A percentile compares a stretch with the other conserved stretches of the same genome.
Conservation (phyloP, 2,113 vertebrate genomes). For the Catagonus wagneri region DNA sequence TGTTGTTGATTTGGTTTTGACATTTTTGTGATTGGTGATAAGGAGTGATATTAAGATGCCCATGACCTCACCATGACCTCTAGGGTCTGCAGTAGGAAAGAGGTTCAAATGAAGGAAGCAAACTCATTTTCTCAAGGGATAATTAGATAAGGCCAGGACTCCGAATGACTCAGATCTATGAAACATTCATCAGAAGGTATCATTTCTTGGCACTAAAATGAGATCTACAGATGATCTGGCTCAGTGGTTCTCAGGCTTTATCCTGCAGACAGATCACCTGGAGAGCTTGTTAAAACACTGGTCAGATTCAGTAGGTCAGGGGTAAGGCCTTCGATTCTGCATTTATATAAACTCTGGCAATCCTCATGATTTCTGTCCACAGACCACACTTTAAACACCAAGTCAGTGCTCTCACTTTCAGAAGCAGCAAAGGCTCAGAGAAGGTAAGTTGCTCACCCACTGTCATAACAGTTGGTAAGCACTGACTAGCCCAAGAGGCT, state of each 20-base stretch:
- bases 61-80: neutral
- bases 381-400: neutral
- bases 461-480: neutral
- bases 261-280: neutral
- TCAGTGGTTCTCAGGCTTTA: neutral
- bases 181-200: neutral
- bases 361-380: neutral
- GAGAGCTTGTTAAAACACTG: neutral
- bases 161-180: constrained; percentile 18
- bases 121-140: constrained; percentile 37
- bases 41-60: neutral
- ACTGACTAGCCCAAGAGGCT: neutral
- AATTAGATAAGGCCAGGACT: neutral
- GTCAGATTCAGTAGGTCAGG: neutral
- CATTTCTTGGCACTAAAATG: neutral
- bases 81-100: neutral
- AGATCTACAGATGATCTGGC: neutral
- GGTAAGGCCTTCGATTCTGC: neutral
- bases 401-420: neutral
- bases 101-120: neutral
- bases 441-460: neutral
- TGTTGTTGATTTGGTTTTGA: neutral
- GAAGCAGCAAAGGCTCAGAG: neutral
- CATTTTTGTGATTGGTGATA: neutral
- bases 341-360: neutral